Base-by-base conservation (phyloP, 2,888 invertebrate genomes). In the Epirrita christyi region DNA sequence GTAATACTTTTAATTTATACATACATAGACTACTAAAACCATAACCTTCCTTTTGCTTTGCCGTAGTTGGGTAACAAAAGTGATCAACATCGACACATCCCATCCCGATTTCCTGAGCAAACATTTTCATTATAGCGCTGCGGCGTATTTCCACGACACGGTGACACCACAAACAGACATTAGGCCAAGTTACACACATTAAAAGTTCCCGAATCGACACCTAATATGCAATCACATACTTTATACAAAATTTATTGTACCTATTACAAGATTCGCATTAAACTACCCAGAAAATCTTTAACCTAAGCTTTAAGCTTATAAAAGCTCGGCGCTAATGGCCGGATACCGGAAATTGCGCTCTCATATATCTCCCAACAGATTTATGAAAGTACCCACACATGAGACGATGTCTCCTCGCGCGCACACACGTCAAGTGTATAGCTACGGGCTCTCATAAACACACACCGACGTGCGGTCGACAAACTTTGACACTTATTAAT, bases 271-370 rank as follows among this genome's bases (percentile, higher is more conserved):
- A 91, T 91, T 92, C 92, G 86, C 88, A 92, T 91, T 91, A 90
- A 92, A 92, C 89, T 92, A 91, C 92, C 92, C 92, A 90, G 92
- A 92, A 92, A 92, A 92, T 92, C 91, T 92, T 91, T 92, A 91
- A 91, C 92, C 91, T 91, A 91, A 92, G 92, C 91, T 92, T 90
- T 91, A 91, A 93, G 94, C 94, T 94, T 94, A 94, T 94, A 92
- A 93, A 92, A 92, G 92, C 92, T 92, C 91, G 89, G 92, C 92
- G 92, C 92, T 96, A 96, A 96, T 95, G 96, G 96, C 95, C 95
- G 95, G 95, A 95, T 95, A 95, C 95, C 95, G 96, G 96, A 96
- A 96, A 96, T 96, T 96, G 95, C 95, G 95, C 95, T 95, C 95
- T 95, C 95, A 95, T 96, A 96, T 96, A 96, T 96, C 95, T 96